Percentiles rank a stretch among this genome's conserved stretches.
phyloP scores from a whole-genome alignment of 2,797 vertebrate species.

The Tokudaia muenninki region DNA sequence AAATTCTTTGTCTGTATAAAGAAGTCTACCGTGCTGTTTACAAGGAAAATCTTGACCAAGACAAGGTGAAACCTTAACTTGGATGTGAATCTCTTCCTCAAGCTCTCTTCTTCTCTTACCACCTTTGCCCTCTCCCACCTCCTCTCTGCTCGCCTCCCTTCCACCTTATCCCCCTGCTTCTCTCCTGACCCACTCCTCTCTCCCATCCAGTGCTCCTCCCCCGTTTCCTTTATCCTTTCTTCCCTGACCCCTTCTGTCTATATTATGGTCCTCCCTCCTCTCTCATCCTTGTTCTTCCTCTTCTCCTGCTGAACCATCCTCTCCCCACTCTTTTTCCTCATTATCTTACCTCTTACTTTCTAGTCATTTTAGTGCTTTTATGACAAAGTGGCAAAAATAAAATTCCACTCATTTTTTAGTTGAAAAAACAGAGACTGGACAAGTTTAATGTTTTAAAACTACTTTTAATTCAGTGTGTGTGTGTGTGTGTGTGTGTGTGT shows the following conservation, averaged over 20 bases:
- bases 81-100: background rate
- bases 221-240: too few species aligned
- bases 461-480: background rate
- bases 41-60: background rate
- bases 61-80: background rate
- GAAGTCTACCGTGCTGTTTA: background rate
- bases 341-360: background rate
- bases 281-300: rapidly evolving
- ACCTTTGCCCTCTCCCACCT: background rate
- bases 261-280: rapidly evolving
- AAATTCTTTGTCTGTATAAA: background rate
- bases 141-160: rapidly evolving
- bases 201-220: rapidly evolving
- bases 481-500: background rate
- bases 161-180: background rate
- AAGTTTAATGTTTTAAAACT: background rate
- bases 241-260: background rate
- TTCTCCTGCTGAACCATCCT: background rate
- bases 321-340: background rate
- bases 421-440: background rate
- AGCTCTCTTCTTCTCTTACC: background rate
- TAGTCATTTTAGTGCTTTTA: background rate
- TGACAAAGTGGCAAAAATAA: background rate
- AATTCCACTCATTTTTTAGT: background rate
- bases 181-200: background rate